A percentile compares a stretch with the other conserved stretches of the same genome.
Evolutionary conservation across 35 echinoderm and acorn worm species (phyloP).

Genomic region (Antedon bifida): DNA sequence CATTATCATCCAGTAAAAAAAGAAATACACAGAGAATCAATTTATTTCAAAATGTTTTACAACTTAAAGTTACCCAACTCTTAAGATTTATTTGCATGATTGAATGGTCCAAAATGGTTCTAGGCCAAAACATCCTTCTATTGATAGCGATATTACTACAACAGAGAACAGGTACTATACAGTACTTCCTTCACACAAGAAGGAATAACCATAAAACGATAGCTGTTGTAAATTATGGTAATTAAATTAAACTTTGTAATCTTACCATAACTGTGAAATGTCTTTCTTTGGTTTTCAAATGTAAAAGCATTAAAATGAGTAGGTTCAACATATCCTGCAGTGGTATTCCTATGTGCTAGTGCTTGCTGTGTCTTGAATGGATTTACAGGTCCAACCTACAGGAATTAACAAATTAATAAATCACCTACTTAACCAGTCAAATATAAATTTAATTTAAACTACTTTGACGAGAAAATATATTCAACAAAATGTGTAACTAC

Average conservation of each 20-base stretch:
- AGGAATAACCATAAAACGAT: no score
- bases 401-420: neutral
- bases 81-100: no score
- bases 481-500: neutral
- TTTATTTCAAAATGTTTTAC: no score
- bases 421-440: neutral
- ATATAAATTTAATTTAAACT: neutral
- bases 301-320: constrained; percentile 84
- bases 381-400: constrained; percentile 72
- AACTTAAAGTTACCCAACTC: no score
- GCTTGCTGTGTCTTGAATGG: constrained; percentile 90
- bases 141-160: no score
- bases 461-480: neutral
- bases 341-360: constrained; percentile 61
- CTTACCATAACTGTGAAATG: constrained; percentile 80
- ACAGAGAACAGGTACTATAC: no score
- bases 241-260: neutral
- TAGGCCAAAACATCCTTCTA: no score
- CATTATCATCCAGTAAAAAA: no score
- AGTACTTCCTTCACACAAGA: no score
- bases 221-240: no score
- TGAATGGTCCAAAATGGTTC: no score
- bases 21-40: no score
- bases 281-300: constrained; percentile 95
- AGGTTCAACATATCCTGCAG: constrained; percentile 56